Base-by-base conservation (phyloP, 1,140 invertebrate species). In the Gonatopus flavifemur region DNA sequence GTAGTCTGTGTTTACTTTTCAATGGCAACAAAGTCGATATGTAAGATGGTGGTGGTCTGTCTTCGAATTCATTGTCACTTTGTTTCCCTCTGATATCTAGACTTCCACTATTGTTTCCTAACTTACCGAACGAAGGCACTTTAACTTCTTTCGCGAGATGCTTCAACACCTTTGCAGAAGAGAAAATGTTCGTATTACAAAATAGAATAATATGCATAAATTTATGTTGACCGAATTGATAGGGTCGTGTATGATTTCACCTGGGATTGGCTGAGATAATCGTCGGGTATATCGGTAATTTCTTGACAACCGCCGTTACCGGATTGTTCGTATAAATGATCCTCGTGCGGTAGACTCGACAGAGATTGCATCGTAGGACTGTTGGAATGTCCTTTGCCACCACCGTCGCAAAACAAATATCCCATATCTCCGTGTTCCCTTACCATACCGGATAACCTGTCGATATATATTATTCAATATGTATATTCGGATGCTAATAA, bases 141-240 rank as follows among this genome's bases (percentile, higher is more conserved):
- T 86, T 88, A 6, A 90, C 88, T 74, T 91, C 88, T 74, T 90
- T 90, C 2, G 89, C 88, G 42, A 93, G 78, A 76, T 93, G 90
- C 75, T 93, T 93, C 53, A 93, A 70, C n/a, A 93, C 88, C 66
- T 88, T 55, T 1, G 50, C 31, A 12, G 10, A 22, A 1, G 30
- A 21, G 6, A 15, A 10, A 46, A 52, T n/a, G n/a, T 28, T 7
- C 25, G 12, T 28, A 28, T 28, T 28, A 28, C 25, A 28, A 28
- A 28, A 28, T 7, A n/a, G n/a, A n/a, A n/a, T n/a, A n/a, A 40
- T n/a, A 33, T 46, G 15, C 2, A n/a, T 13, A 25, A 24, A 39
- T 8, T 24, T 43, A n/a, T 20, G 1, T 20, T 2, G 12, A 1
- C 16, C 10, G 10, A 15, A 20, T 3, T 15, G 19, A 9, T 3